phyloP scores from a whole-genome alignment of 2,888 invertebrate species.

The Drosophila sordidapex region DNA sequence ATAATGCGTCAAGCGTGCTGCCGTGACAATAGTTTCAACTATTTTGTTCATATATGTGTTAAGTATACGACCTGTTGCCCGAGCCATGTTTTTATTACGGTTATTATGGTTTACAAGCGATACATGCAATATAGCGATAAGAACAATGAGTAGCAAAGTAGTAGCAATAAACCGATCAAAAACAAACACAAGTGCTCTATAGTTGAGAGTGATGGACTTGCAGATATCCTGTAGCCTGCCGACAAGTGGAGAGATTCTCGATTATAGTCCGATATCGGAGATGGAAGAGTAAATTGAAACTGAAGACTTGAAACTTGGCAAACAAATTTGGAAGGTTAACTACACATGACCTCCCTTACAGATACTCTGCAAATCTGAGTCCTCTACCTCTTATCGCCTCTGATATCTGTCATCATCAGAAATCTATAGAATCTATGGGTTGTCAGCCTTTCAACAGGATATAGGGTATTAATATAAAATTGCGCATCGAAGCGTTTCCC shows the following conservation, averaged over 20 bases:
- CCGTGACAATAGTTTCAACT: conserved; percentile 35
- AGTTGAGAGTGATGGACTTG: background rate
- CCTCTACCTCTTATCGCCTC: background rate
- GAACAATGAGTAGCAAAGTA: conserved; percentile 41
- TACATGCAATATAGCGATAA: conserved; percentile 32
- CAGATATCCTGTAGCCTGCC: background rate
- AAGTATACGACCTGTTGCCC: conserved; percentile 57
- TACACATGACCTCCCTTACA: background rate
- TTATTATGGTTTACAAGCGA: conserved; percentile 28
- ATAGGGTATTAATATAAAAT: background rate
- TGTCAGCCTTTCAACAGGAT: background rate
- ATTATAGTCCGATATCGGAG: background rate
- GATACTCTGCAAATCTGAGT: background rate
- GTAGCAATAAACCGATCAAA: conserved; percentile 4
- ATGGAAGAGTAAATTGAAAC: background rate
- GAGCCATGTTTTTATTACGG: conserved; percentile 6
- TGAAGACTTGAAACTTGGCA: background rate
- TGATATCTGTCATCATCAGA: background rate
- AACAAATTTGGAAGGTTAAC: too few species aligned
- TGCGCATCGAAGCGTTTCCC: conserved; percentile 46
- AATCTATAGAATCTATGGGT: background rate
- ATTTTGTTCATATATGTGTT: conserved; percentile 16
- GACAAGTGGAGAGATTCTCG: background rate
- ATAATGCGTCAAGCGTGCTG: conserved; percentile 24
- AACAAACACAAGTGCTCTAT: background rate